These are phyloP conservation scores for Corapipo altera DNA, from an alignment of 2,113 vertebrate genomes.

Conservation along the genomic window DNA sequence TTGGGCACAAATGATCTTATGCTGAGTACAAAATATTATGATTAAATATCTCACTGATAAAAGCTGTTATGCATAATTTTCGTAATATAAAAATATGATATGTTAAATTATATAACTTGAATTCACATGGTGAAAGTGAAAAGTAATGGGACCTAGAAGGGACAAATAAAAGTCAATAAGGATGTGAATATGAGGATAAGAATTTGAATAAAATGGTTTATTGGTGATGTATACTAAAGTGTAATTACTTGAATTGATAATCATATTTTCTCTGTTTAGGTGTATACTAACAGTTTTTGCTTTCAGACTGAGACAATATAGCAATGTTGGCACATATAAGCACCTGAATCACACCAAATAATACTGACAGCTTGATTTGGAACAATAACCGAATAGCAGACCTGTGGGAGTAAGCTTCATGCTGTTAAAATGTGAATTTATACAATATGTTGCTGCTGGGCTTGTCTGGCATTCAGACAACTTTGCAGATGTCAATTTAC, in stretches of 20 bases:
- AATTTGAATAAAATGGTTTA: neutral
- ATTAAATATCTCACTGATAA: neutral
- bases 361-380: neutral
- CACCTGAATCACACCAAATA: neutral
- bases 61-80: neutral
- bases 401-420: neutral
- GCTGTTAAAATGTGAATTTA: constrained; percentile 31
- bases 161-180: neutral
- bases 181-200: neutral
- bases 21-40: neutral
- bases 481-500: constrained; percentile 37
- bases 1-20: accelerated
- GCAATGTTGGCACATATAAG: neutral
- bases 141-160: neutral
- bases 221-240: neutral
- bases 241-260: constrained; percentile 8
- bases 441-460: constrained; percentile 15
- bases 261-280: neutral
- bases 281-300: neutral
- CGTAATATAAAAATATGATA: neutral
- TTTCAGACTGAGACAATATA: neutral
- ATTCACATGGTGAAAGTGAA: neutral
- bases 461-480: constrained; percentile 21
- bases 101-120: neutral
- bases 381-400: constrained; percentile 8